Evolutionary conservation across 1,140 invertebrate genomes (phyloP).

Genomic region (Coelopa frigida): DNA sequence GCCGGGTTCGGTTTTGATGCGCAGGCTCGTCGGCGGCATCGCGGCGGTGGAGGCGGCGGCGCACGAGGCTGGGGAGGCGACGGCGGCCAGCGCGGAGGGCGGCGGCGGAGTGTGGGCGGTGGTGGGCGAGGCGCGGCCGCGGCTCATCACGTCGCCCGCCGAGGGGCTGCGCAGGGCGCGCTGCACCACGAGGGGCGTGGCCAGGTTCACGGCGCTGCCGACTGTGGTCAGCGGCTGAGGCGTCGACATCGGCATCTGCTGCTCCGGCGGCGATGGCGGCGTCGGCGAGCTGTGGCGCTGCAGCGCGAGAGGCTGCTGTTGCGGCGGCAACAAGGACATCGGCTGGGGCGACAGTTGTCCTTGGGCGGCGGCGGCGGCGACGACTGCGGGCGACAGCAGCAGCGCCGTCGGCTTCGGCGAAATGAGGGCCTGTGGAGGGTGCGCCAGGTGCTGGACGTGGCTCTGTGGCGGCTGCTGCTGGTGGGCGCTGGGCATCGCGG

Average conservation of each 20-base stretch:
- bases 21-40: slow-evolving; percentile 13
- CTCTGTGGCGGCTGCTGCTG: slow-evolving; percentile 32
- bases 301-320: slow-evolving; percentile 12
- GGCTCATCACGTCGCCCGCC: background rate
- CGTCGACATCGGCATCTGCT: slow-evolving; percentile 4
- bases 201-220: background rate
- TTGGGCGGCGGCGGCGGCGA: slow-evolving; percentile 14
- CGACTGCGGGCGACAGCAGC: slow-evolving; percentile 7
- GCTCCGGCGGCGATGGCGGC: slow-evolving; percentile 19
- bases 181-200: background rate
- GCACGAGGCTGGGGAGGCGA: background rate
- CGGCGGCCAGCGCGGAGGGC: background rate
- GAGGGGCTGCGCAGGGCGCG: slow-evolving; percentile 1
- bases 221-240: slow-evolving; percentile 14
- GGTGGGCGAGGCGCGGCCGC: background rate
- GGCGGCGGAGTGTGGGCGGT: background rate
- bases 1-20: slow-evolving; percentile 36
- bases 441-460: slow-evolving; percentile 12
- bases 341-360: background rate
- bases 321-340: too few species aligned
- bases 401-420: slow-evolving; percentile 10
- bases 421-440: slow-evolving; percentile 4
- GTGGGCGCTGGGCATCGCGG: slow-evolving; percentile 31
- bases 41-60: slow-evolving; percentile 3
- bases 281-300: slow-evolving; percentile 9